Conservation (phyloP, 2,113 vertebrate species). For the Mystacornis crossleyi region DNA sequence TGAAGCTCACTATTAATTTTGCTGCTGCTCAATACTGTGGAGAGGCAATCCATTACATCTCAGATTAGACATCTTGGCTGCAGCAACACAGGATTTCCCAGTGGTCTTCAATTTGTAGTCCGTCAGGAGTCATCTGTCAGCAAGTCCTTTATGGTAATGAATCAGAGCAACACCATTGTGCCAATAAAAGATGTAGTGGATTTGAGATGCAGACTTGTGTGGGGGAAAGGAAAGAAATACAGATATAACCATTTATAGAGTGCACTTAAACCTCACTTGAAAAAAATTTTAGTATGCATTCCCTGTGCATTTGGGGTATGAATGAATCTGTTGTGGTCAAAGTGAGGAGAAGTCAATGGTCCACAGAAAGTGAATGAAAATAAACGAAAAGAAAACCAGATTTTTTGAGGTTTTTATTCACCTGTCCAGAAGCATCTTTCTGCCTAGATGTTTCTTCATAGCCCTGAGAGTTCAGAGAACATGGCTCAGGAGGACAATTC, state of each 20-base stretch:
- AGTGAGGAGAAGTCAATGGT: not conserved
- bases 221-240: not conserved
- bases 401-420: not conserved
- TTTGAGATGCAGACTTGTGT: not conserved
- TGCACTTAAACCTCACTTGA: not conserved
- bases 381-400: not conserved
- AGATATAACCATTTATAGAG: not conserved
- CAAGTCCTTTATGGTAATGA: constrained; percentile 34
- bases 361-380: not conserved
- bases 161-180: not conserved
- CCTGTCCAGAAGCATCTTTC: not conserved
- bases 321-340: not conserved
- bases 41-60: constrained; percentile 8
- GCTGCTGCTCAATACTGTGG: not conserved
- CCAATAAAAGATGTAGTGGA: not conserved
- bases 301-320: not conserved
- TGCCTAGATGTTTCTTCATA: not conserved
- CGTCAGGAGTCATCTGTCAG: constrained; percentile 41
- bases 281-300: not conserved
- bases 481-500: not conserved
- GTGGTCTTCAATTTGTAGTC: constrained; percentile 38
- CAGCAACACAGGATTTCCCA: constrained; percentile 41
- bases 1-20: not conserved
- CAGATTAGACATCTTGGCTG: constrained; percentile 42
- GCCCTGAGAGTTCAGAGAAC: not conserved